phyloP scores from a whole-genome alignment of 2,797 vertebrate species.

The Gallinago stenura region DNA sequence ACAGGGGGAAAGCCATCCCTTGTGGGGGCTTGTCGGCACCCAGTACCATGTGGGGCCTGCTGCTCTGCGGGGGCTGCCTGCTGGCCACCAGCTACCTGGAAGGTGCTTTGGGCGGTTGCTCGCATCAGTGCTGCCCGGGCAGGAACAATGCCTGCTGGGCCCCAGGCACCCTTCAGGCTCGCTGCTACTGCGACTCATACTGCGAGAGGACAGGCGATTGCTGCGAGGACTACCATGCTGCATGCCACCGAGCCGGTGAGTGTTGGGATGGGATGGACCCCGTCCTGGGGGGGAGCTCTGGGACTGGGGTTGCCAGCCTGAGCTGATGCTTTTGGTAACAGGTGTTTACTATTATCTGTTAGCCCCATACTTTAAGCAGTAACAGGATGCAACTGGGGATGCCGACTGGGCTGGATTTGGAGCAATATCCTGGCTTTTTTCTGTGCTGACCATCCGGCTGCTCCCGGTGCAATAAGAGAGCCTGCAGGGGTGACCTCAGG shows the following conservation, averaged over 20 bases:
- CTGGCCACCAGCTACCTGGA: constrained; percentile 15
- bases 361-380: accelerated
- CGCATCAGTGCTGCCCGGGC: constrained; percentile 84
- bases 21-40: neutral
- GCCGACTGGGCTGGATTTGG: neutral
- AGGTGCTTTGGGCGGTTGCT: constrained; percentile 76
- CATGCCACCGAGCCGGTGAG: constrained; percentile 86
- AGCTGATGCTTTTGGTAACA: neutral
- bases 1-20: neutral
- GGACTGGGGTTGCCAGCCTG: neutral
- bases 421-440: neutral
- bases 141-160: constrained; percentile 87
- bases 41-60: neutral
- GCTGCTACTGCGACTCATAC: constrained; percentile 89
- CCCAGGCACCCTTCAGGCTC: constrained; percentile 60
- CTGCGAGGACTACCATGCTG: constrained; percentile 75
- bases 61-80: constrained; percentile 72
- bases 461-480: neutral
- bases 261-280: neutral
- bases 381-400: neutral
- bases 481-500: neutral
- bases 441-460: neutral
- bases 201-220: constrained; percentile 85
- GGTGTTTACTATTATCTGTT: neutral
- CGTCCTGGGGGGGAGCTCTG: neutral